These are phyloP conservation scores for Coreoperca whiteheadi DNA, from an alignment of 2,113 vertebrate genomes.

Conservation along the genomic window DNA sequence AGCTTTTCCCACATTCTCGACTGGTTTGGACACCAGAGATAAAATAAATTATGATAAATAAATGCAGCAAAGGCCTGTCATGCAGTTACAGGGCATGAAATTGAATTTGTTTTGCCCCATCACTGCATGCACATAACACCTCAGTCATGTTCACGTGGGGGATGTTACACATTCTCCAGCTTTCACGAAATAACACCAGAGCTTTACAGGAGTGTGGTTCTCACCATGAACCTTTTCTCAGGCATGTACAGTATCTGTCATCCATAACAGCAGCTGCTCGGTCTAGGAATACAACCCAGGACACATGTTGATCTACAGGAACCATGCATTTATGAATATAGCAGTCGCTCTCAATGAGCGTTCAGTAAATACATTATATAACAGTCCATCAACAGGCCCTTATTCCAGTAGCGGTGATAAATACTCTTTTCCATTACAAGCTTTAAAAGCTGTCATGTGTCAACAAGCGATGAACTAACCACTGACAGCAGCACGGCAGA, in stretches of 20 bases:
- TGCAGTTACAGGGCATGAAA: constrained; percentile 8
- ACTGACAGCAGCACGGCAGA: not conserved
- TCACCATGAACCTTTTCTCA: not conserved
- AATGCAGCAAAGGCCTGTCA: not conserved
- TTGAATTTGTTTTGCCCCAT: constrained; percentile 29
- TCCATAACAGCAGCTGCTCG: constrained; percentile 21
- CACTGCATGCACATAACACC: not conserved
- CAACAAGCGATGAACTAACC: constrained; percentile 6
- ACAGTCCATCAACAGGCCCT: not conserved
- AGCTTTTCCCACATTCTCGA: not conserved
- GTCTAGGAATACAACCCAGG: not conserved
- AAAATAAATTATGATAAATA: not conserved
- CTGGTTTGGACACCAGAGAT: not conserved
- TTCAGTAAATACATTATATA: constrained; percentile 41
- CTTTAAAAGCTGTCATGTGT: constrained; percentile 14
- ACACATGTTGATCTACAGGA: constrained; percentile 4
- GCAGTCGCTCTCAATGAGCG: not conserved
- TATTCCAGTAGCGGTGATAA: not conserved
- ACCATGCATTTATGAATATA: constrained; percentile 6
- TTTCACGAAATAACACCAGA: not conserved
- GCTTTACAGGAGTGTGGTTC: not conserved
- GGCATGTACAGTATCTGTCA: constrained; percentile 21
- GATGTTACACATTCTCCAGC: not conserved
- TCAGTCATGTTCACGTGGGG: constrained; percentile 3
- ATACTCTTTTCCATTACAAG: constrained; percentile 20